Evolutionary conservation across 1,140 invertebrate genomes (phyloP).

Genomic region (Aphelenchoides besseyi): DNA sequence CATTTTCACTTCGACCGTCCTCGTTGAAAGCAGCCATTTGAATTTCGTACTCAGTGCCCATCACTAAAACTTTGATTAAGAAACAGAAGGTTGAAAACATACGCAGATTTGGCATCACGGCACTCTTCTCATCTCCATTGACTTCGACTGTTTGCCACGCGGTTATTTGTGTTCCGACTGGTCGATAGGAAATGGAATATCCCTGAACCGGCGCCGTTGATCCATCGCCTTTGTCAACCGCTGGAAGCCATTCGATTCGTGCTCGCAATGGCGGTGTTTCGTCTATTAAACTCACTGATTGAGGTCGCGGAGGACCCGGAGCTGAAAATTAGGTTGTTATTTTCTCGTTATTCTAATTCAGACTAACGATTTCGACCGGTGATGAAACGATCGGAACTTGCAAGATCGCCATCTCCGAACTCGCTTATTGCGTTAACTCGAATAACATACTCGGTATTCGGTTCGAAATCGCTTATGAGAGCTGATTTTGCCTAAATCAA

Average conservation of each 20-base stretch:
- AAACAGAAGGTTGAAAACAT: too few species aligned
- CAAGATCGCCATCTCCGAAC: constrained; percentile 55
- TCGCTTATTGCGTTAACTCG: constrained; percentile 80
- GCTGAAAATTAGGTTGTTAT: constrained; percentile 37
- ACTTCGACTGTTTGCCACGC: constrained; percentile 40
- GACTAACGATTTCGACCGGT: constrained; percentile 60
- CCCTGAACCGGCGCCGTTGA: constrained; percentile 29
- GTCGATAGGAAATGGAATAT: constrained; percentile 55
- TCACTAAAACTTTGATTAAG: constrained; percentile 58
- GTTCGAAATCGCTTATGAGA: constrained; percentile 85
- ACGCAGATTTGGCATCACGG: constrained; percentile 46
- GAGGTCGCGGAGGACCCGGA: constrained; percentile 51
- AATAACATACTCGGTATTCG: constrained; percentile 91
- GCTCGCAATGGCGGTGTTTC: constrained; percentile 54
- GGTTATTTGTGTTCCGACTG: constrained; percentile 29
- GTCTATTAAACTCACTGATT: constrained; percentile 48
- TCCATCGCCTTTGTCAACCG: constrained; percentile 39
- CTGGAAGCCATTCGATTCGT: constrained; percentile 54
- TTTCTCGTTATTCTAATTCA: not conserved
- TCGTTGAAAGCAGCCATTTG: constrained; percentile 44
- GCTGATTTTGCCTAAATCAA: constrained; percentile 55
- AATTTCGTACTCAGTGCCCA: constrained; percentile 58
- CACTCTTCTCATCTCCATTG: constrained; percentile 33
- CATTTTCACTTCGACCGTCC: constrained; percentile 52
- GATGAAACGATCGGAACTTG: constrained; percentile 44